Conservation (phyloP, 1,140 invertebrate species). For the Hypothenemus hampei region DNA sequence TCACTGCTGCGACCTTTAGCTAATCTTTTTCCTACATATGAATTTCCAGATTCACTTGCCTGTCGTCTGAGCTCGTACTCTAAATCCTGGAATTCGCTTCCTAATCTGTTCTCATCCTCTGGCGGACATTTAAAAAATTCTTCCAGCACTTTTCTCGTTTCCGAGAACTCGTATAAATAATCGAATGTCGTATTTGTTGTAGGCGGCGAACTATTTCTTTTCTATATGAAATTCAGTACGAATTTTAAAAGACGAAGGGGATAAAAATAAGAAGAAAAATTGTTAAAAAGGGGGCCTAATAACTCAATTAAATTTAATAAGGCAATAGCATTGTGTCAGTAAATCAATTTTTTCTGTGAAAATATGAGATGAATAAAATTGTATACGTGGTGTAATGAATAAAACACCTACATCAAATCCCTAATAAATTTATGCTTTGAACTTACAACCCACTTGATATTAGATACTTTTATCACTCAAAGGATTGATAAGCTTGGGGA, state of each 20-base stretch:
- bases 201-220: constrained; percentile 29
- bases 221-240: not conserved
- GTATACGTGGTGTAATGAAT: too few species aligned
- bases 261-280: constrained; percentile 11
- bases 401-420: too few species aligned
- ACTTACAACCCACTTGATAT: too few species aligned
- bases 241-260: not conserved
- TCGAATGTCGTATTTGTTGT: constrained; percentile 59
- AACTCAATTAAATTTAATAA: not conserved
- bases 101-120: constrained; percentile 51
- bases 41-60: constrained; percentile 55
- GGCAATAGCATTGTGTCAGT: too few species aligned
- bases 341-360: too few species aligned
- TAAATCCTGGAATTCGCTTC: constrained; percentile 57
- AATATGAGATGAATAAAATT: too few species aligned
- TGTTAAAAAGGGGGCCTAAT: not conserved
- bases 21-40: constrained; percentile 74
- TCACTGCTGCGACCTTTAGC: constrained; percentile 54
- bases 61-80: constrained; percentile 78
- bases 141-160: constrained; percentile 83
- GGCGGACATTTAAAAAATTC: constrained; percentile 81
- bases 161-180: constrained; percentile 85
- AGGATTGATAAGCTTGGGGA: too few species aligned
- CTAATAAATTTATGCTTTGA: too few species aligned
- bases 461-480: too few species aligned